Percentiles rank a stretch among this genome's conserved stretches.
Conservation (phyloP, 2,888 invertebrate genomes). For the Branchellion lobata region DNA sequence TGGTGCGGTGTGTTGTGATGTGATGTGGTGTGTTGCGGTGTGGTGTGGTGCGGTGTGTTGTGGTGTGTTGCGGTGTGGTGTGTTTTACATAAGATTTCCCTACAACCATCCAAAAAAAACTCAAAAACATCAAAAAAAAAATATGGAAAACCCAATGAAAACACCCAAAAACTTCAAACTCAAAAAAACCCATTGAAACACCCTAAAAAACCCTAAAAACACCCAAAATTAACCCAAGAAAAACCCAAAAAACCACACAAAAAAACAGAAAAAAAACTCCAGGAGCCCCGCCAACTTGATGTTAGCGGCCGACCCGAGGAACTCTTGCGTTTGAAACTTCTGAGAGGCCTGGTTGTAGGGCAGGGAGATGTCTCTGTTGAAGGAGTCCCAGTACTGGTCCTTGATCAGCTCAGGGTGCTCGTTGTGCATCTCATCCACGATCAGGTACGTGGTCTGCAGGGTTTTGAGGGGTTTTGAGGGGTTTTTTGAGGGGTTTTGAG, state of each 20-base stretch:
- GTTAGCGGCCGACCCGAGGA: constrained; percentile 70
- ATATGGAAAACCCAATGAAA: too few species aligned
- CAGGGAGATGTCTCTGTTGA: constrained; percentile 56
- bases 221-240: background rate
- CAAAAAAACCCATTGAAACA: background rate
- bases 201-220: background rate
- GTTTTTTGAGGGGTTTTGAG: background rate
- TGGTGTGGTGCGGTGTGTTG: too few species aligned
- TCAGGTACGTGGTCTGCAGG: constrained; percentile 79
- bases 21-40: too few species aligned
- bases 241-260: background rate
- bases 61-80: too few species aligned
- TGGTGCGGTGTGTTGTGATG: too few species aligned
- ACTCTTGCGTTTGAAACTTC: constrained; percentile 77
- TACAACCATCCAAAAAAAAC: too few species aligned
- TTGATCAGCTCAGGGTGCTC: constrained; percentile 87
- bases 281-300: constrained; percentile 51
- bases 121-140: too few species aligned
- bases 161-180: too few species aligned
- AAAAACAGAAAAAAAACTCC: background rate
- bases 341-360: constrained; percentile 74
- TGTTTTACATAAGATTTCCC: too few species aligned
- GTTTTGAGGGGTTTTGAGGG: too few species aligned
- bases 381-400: constrained; percentile 70
- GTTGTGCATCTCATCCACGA: constrained; percentile 88